Evolutionary conservation across 2,888 invertebrate genomes (phyloP).

Genomic region (Auanema freiburgensis): DNA sequence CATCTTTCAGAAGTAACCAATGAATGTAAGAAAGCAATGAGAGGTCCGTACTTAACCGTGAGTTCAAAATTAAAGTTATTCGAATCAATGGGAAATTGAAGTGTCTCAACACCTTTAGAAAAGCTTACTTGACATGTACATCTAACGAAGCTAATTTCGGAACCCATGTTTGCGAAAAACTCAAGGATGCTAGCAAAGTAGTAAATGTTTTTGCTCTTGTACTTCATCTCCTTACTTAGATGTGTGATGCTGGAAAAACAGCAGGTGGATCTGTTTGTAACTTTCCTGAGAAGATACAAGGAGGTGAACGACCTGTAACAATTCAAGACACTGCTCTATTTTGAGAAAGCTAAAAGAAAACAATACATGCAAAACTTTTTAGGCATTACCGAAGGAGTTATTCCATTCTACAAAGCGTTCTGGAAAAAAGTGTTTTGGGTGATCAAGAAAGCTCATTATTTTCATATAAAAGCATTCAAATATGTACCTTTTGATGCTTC

Average conservation of each 20-base stretch:
- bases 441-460: conserved; percentile 12
- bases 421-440: conserved; percentile 4
- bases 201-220: background rate
- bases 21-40: conserved; percentile 27
- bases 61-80: background rate
- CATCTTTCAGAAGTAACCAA: conserved; percentile 27
- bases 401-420: conserved; percentile 24
- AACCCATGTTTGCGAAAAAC: conserved; percentile 21
- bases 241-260: conserved; percentile 18
- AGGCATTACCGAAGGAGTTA: conserved; percentile 28
- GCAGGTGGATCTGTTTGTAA: conserved; percentile 9
- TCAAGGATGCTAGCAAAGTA: conserved; percentile 21
- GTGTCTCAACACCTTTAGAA: conserved; percentile 35
- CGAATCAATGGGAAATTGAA: conserved; percentile 3
- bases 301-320: conserved; percentile 15
- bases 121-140: conserved; percentile 28
- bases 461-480: conserved; percentile 13
- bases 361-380: background rate
- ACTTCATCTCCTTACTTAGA: background rate
- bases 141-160: conserved; percentile 27
- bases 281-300: conserved; percentile 27
- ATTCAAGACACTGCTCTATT: background rate
- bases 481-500: too few species aligned
- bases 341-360: background rate
- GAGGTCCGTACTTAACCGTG: conserved; percentile 26